Conservation (phyloP, 2,113 vertebrate species). For the Proteles cristata region DNA sequence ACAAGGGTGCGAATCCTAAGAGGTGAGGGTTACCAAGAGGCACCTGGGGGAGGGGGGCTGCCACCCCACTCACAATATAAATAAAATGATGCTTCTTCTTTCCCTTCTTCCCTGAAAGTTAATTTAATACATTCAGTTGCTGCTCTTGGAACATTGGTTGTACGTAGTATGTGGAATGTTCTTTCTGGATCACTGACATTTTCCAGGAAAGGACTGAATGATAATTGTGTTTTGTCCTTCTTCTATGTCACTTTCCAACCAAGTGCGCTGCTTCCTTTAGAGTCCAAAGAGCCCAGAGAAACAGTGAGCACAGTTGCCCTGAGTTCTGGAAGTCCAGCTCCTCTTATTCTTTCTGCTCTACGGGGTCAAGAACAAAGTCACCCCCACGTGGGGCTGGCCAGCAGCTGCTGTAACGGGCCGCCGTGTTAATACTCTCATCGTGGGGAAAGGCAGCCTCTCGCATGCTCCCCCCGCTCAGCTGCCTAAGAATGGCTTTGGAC, state of each 20-base stretch:
- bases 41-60: neutral
- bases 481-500: neutral
- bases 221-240: neutral
- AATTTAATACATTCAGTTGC: neutral
- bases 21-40: neutral
- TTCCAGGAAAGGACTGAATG: neutral
- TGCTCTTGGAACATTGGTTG: neutral
- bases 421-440: neutral
- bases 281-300: neutral
- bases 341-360: neutral
- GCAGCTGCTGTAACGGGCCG: too few species aligned
- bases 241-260: neutral
- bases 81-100: neutral
- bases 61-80: neutral
- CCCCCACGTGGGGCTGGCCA: neutral
- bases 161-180: neutral
- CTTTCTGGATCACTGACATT: neutral
- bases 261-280: neutral
- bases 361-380: neutral
- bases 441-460: neutral
- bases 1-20: neutral
- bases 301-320: neutral
- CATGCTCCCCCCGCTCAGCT: neutral
- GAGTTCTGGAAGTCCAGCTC: neutral
- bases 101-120: neutral